Percentiles rank a stretch among this genome's conserved stretches.
phyloP scores from a whole-genome alignment of 2,113 vertebrate genomes.

The Toxotes jaculatrix region DNA sequence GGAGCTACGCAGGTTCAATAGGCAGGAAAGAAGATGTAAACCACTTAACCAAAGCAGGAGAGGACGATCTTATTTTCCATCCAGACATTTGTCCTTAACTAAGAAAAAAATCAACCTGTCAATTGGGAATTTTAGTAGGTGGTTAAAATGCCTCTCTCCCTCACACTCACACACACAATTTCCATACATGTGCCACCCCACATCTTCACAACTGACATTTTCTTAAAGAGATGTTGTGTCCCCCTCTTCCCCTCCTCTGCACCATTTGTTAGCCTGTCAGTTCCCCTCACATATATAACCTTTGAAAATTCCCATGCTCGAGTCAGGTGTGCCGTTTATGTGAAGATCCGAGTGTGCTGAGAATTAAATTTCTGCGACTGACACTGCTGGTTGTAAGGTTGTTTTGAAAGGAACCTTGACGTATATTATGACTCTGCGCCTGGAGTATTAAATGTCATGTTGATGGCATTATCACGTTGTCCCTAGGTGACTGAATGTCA shows the following conservation, averaged over 20 bases:
- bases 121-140: not conserved
- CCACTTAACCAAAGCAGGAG: conserved; percentile 19
- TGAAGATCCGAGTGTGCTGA: conserved; percentile 12
- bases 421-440: conserved; percentile 23
- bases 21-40: conserved; percentile 28
- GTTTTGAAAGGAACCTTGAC: conserved; percentile 24
- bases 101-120: not conserved
- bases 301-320: conserved; percentile 32
- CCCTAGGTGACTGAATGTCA: conserved; percentile 28
- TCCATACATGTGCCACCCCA: not conserved
- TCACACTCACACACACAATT: not conserved
- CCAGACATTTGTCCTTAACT: conserved; percentile 16
- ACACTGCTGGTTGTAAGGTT: conserved; percentile 16
- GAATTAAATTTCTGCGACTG: conserved; percentile 27
- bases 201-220: conserved; percentile 34
- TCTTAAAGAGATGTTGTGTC: not conserved
- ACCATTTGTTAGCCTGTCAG: conserved; percentile 42
- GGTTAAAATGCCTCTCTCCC: not conserved
- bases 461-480: conserved; percentile 39
- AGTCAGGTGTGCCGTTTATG: conserved; percentile 8
- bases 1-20: conserved; percentile 28
- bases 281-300: conserved; percentile 29
- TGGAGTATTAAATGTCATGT: conserved; percentile 48
- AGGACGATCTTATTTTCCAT: not conserved
- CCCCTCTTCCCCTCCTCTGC: conserved; percentile 12